A percentile compares a stretch with the other conserved stretches of the same genome.
Evolutionary conservation across 2,888 invertebrate species (phyloP).

Genomic region (Parapristionchus giblindavisi): DNA sequence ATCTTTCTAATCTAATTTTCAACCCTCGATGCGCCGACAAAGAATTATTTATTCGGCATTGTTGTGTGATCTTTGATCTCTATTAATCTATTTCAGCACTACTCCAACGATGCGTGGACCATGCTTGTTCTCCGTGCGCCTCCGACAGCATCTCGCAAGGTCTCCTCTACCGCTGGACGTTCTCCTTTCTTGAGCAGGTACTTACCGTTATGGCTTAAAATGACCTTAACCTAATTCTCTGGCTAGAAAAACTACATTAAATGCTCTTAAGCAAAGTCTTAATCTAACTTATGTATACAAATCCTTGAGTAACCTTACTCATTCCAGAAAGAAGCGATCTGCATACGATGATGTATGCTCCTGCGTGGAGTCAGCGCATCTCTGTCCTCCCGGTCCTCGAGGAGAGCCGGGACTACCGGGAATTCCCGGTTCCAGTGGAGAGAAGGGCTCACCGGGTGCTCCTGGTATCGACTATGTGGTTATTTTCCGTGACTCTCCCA

Average conservation of each 20-base stretch:
- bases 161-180: background rate
- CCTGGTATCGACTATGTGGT: conserved; percentile 14
- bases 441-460: background rate
- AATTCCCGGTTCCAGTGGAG: background rate
- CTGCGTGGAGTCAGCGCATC: conserved; percentile 22
- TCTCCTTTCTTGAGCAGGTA: conserved; percentile 27
- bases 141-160: background rate
- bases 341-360: conserved; percentile 31
- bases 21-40: too few relatives aligned
- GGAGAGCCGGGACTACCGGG: conserved; percentile 24
- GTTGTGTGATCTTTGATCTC: background rate
- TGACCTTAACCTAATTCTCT: background rate
- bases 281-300: background rate
- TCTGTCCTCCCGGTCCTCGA: conserved; percentile 16
- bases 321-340: conserved; percentile 16
- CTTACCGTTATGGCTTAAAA: background rate
- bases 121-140: background rate
- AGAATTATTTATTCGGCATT: too few relatives aligned
- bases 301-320: background rate
- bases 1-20: too few relatives aligned
- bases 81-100: conserved; percentile 6
- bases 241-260: background rate
- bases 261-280: background rate
- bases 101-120: conserved; percentile 31
- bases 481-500: background rate